Evolutionary conservation across 2,888 invertebrate species (phyloP).

Genomic region (Cyclophora punctaria): DNA sequence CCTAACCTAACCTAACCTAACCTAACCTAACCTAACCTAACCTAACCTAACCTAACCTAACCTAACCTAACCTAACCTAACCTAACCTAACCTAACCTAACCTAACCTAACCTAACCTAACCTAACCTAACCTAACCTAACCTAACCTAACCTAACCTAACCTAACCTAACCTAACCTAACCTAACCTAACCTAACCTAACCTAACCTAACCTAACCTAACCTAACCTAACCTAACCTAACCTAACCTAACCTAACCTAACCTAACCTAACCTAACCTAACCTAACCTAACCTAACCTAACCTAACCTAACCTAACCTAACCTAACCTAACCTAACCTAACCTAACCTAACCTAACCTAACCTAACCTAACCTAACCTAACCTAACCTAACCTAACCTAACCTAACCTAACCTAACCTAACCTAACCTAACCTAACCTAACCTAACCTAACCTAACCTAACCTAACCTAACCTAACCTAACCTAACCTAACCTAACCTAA

Average conservation of each 20-base stretch:
- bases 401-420: slow-evolving; percentile 4
- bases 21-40: slow-evolving; percentile 12
- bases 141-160: slow-evolving; percentile 8
- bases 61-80: slow-evolving; percentile 9
- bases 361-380: slow-evolving; percentile 8
- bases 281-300: slow-evolving; percentile 4
- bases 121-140: slow-evolving; percentile 6
- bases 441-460: slow-evolving; percentile 3
- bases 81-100: slow-evolving; percentile 9
- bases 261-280: slow-evolving; percentile 1
- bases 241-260: slow-evolving; percentile 2
- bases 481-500: slow-evolving; percentile 1
- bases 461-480: slow-evolving; percentile 3
- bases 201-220: slow-evolving; percentile 3
- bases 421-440: slow-evolving; percentile 1
- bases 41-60: slow-evolving; percentile 14
- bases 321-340: slow-evolving; percentile 4
- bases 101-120: slow-evolving; percentile 5
- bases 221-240: slow-evolving; percentile 3
- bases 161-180: slow-evolving; percentile 9
- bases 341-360: slow-evolving; percentile 4
- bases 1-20: slow-evolving; percentile 4
- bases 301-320: slow-evolving; percentile 4
- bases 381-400: slow-evolving; percentile 7
- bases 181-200: slow-evolving; percentile 5